Evolutionary conservation across 2,797 vertebrate genomes (phyloP), one percentile per base, ranked within the genome.

Genomic region (Tapera naevia): DNA sequence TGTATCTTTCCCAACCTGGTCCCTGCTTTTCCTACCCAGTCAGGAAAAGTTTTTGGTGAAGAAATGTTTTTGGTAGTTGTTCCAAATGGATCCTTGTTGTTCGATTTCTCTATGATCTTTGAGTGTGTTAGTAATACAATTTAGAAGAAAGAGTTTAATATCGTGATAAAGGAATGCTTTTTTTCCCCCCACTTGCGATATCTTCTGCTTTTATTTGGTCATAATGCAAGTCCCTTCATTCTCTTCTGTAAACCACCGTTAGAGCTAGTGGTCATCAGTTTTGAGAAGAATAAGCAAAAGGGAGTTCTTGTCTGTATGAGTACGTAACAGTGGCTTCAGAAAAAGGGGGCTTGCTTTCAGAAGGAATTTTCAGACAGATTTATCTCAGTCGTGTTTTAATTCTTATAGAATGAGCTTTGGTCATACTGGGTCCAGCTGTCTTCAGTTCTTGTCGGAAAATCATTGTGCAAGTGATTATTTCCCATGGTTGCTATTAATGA

Each of bases 1-100:
- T 0, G 0, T 35, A 5, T 37, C 43, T 57, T 37, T 37, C 7
- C 15, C 2, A 5, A 17, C 23, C 11, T 12, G 0, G 0, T 4
- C 25, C 17, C 13, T 41, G 7, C 27, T 69, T 81, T 57, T 83
- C 16, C 6, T 66, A 11, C 37, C 23, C 13, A 21, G 23, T 33
- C 1, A 10, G 45, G 30, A 45, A 48, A 80, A 45, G 72, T 72
- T 53, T 5, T 3, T 56, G n/a, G n/a, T n/a, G n/a, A n/a, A n/a
- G 22, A 86, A 60, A 5, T 54, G 8, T 70, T 81, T 62, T 13
- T 58, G 27, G 7, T 32, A 62, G 24, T 50, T 79, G 13, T 86
- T 91, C 39, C 43, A 21, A 24, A 24, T 46, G 22, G 2, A 6
- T 80, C n/a, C 18, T 57, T 89, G 15, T 70, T 92, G 23, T 43